phyloP scores from a whole-genome alignment of 2,797 vertebrate genomes.

The Malurus splendens region DNA sequence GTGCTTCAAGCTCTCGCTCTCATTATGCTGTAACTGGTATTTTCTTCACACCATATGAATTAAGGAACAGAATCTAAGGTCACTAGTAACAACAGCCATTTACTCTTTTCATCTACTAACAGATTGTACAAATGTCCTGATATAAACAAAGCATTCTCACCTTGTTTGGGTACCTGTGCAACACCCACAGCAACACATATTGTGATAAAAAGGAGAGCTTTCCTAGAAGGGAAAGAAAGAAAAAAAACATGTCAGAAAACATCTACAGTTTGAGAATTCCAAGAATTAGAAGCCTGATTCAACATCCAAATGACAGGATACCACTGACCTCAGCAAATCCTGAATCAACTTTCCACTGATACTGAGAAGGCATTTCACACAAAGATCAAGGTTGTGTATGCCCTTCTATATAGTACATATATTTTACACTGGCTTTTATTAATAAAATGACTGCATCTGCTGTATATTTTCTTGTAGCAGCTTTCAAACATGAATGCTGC shows the following conservation, averaged over 20 bases:
- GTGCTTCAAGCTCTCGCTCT: constrained; percentile 50
- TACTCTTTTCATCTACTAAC: neutral
- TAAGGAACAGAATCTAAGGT: neutral
- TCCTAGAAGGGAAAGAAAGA: constrained; percentile 72
- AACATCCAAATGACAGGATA: neutral
- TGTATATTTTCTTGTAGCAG: constrained; percentile 1
- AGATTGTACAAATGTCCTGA: neutral
- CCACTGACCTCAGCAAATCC: neutral
- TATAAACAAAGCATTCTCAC: constrained; percentile 58
- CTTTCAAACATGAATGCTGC: neutral
- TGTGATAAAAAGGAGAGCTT: constrained; percentile 85
- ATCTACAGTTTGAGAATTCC: neutral
- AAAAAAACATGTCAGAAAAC: neutral
- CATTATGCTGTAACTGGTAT: constrained; percentile 16
- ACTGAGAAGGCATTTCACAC: neutral
- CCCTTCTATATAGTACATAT: neutral
- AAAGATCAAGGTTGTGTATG: neutral
- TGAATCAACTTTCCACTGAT: neutral
- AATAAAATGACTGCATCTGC: neutral
- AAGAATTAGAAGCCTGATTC: neutral
- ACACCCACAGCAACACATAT: constrained; percentile 82
- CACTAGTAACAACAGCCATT: neutral
- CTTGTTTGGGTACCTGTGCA: constrained; percentile 79
- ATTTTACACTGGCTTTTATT: neutral
- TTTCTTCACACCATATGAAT: constrained; percentile 19